These are phyloP conservation scores for Steinernema feltiae DNA, from an alignment of 1,140 invertebrate species.

Conservation along the genomic window DNA sequence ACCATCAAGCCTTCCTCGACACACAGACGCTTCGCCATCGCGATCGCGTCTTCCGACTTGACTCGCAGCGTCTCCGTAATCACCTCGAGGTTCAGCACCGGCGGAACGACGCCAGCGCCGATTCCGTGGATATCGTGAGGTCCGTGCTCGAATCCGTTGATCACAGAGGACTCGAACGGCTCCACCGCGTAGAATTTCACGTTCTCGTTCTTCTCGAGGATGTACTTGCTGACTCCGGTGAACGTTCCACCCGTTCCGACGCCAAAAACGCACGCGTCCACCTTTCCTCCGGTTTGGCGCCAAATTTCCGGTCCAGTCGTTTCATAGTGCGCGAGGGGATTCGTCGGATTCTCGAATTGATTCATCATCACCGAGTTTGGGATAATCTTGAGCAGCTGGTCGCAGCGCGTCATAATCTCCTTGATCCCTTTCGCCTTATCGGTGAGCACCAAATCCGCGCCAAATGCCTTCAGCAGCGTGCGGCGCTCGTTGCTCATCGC, in stretches of 20 bases:
- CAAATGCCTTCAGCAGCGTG: constrained; percentile 44
- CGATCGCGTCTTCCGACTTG: constrained; percentile 34
- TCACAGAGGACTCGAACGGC: constrained; percentile 49
- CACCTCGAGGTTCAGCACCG: constrained; percentile 32
- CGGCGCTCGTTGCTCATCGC: constrained; percentile 58
- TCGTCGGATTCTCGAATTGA: constrained; percentile 35
- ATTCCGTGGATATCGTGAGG: constrained; percentile 55
- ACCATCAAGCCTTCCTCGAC: constrained; percentile 36
- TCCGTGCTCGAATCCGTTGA: constrained; percentile 41
- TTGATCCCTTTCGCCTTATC: constrained; percentile 47
- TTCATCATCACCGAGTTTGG: constrained; percentile 49
- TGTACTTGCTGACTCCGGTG: constrained; percentile 47
- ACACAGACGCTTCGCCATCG: constrained; percentile 31
- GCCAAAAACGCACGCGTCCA: constrained; percentile 53
- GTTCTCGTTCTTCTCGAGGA: constrained; percentile 47
- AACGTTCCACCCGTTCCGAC: constrained; percentile 55
- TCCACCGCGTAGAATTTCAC: constrained; percentile 48
- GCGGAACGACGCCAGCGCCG: constrained; percentile 50
- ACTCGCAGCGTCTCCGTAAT: constrained; percentile 5
- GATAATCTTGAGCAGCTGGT: constrained; percentile 45
- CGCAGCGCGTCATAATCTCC: constrained; percentile 50
- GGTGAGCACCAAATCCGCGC: constrained; percentile 51
- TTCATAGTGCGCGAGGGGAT: constrained; percentile 30
- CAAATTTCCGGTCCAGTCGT: constrained; percentile 54
- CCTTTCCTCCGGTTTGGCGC: constrained; percentile 50